Evolutionary conservation across 2,888 invertebrate genomes (phyloP).

Genomic region (Ichneumoninae sp.): DNA sequence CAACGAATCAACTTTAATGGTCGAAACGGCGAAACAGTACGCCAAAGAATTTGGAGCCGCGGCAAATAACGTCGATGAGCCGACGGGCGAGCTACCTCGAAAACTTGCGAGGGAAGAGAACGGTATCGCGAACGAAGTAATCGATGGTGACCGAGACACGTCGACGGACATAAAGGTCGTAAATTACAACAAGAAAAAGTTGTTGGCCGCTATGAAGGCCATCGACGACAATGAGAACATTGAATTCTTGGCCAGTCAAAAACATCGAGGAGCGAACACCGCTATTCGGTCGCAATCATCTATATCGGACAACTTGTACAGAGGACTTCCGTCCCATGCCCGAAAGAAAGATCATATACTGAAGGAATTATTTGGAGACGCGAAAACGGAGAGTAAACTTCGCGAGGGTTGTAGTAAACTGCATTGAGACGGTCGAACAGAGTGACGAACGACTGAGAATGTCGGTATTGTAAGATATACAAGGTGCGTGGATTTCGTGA

Average conservation of each 20-base stretch:
- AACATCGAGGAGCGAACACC: conserved; percentile 67
- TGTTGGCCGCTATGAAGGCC: conserved; percentile 88
- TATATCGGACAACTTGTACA: conserved; percentile 80
- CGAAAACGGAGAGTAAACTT: conserved; percentile 74
- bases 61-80: conserved; percentile 8
- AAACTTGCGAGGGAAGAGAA: conserved; percentile 24
- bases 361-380: conserved; percentile 77
- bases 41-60: neutral
- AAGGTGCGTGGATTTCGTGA: neutral
- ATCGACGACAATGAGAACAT: conserved; percentile 86
- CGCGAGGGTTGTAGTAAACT: conserved; percentile 75
- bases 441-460: conserved; percentile 27
- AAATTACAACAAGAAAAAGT: conserved; percentile 86
- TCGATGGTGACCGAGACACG: neutral
- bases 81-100: neutral
- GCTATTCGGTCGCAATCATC: conserved; percentile 72
- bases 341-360: conserved; percentile 79
- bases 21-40: neutral
- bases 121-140: neutral
- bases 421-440: conserved; percentile 66
- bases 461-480: conserved; percentile 29
- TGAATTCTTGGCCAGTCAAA: conserved; percentile 75
- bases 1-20: neutral
- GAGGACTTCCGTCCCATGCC: conserved; percentile 78
- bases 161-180: conserved; percentile 66